Percentiles rank a stretch among this genome's conserved stretches.
Evolutionary conservation across 2,797 vertebrate genomes (phyloP).

Genomic region (Sitta carolinensis): DNA sequence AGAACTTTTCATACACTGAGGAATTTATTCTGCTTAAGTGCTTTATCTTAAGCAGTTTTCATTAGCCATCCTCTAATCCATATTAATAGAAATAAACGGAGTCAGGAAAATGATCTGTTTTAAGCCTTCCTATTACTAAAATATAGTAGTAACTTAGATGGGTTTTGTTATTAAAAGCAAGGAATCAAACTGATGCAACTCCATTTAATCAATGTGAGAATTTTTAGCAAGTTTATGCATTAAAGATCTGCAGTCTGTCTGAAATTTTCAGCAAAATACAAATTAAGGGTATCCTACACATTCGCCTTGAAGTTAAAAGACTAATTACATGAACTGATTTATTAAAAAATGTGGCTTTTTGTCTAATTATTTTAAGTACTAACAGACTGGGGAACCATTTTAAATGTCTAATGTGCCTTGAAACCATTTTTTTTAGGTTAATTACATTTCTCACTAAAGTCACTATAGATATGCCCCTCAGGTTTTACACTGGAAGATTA

Average conservation of each 20-base stretch:
- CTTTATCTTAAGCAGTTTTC: slow-evolving; percentile 14
- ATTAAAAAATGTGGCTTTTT: slow-evolving; percentile 86
- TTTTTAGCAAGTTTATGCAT: slow-evolving; percentile 42
- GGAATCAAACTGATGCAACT: not conserved
- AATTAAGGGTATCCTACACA: slow-evolving; percentile 79
- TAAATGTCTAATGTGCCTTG: slow-evolving; percentile 76
- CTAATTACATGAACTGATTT: slow-evolving; percentile 91
- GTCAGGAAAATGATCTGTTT: slow-evolving; percentile 23
- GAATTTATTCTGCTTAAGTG: slow-evolving; percentile 39
- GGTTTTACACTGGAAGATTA: slow-evolving; percentile 66
- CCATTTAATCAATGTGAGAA: slow-evolving; percentile 27
- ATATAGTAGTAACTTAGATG: not conserved
- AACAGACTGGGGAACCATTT: slow-evolving; percentile 83
- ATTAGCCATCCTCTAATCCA: not conserved
- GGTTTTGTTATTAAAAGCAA: not conserved
- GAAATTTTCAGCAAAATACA: slow-evolving; percentile 65
- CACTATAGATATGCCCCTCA: slow-evolving; percentile 70
- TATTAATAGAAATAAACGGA: slow-evolving; percentile 22
- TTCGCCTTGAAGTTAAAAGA: slow-evolving; percentile 79
- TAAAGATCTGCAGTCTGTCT: not conserved
- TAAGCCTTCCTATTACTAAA: not conserved
- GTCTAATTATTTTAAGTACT: slow-evolving; percentile 91
- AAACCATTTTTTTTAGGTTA: slow-evolving; percentile 72
- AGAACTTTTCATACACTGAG: slow-evolving; percentile 30
- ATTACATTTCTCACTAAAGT: slow-evolving; percentile 74